Percentiles rank a stretch among this genome's conserved stretches.
Conservation (phyloP, 2,797 vertebrate species). For the Gymnoscopelus braueri region DNA sequence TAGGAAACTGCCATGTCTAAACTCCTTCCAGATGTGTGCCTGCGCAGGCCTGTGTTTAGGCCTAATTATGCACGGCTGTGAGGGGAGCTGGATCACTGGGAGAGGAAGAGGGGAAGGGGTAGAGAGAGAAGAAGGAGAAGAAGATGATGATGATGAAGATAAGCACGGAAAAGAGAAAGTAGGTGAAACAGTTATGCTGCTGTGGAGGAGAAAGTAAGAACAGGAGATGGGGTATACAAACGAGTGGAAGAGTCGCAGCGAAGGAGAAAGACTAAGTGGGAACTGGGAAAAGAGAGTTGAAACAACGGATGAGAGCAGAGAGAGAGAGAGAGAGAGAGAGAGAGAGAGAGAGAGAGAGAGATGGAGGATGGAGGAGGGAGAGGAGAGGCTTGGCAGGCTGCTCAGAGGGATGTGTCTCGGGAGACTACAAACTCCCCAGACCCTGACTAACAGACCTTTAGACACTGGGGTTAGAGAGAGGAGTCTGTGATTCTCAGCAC, state of each 20-base stretch:
- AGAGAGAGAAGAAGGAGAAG: neutral
- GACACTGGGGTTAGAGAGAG: constrained; percentile 62
- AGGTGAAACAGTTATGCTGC: neutral
- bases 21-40: constrained; percentile 88
- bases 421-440: constrained; percentile 74
- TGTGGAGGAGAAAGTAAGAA: constrained; percentile 36
- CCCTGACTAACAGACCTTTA: constrained; percentile 68
- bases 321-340: constrained; percentile 49
- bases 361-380: constrained; percentile 59
- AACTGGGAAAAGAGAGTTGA: constrained; percentile 23
- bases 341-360: constrained; percentile 46
- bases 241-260: constrained; percentile 24
- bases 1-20: constrained; percentile 89
- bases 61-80: constrained; percentile 86
- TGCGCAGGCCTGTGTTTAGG: constrained; percentile 81
- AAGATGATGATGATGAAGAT: constrained; percentile 28
- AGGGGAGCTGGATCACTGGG: constrained; percentile 68
- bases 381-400: constrained; percentile 74
- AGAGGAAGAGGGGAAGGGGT: constrained; percentile 64
- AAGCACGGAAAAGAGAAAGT: constrained; percentile 56
- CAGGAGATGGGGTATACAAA: constrained; percentile 28
- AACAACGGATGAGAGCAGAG: constrained; percentile 37
- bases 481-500: constrained; percentile 38
- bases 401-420: constrained; percentile 76
- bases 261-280: constrained; percentile 32